Evolutionary conservation across 1,140 invertebrate genomes (phyloP), one percentile per base, ranked within the genome.

Genomic region (Drosophila elegans): DNA sequence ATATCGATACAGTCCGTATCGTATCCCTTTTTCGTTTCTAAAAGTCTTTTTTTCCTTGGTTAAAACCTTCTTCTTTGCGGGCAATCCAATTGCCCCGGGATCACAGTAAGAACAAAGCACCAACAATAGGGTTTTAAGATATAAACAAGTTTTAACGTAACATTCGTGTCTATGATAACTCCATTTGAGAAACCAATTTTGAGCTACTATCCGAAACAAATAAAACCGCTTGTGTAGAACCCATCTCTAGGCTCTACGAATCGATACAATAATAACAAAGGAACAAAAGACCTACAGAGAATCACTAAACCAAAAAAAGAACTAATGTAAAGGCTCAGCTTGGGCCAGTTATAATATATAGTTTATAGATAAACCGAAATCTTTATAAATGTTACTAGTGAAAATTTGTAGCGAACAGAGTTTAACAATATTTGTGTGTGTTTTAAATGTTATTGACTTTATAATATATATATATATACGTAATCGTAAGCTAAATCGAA

Each of bases 51-150:
- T 80, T 71, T 71, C 61, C 62, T 88, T 75, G 56, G 66, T 78
- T 81, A n/a, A n/a, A 81, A 61, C 44, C 48, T 80, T 74, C 67
- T 71, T 71, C 44, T 51, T 66, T 48, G 51, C 32, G 48, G 66
- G 74, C 82, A 86, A 85, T 90, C 51, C 53, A 90, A 90, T 90
- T 90, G 88, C 74, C 77, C 60, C 32, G 48, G 36, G 61, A 82
- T 85, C 85, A 91, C 80, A 84, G 90, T 91, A 91, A 91, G 90
- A 91, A 82, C 83, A 91, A 91, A 91, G 90, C 90, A 91, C 90
- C 90, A 91, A 91, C 88, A 91, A 89, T 91, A 91, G 83, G 78
- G 60, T 64, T 74, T 68, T 90, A 90, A 90, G 85, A 75, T 69
- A 72, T 52, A 13, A 36, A 32, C 29, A 56, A 52, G 46, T 75